Evolutionary conservation across 2,113 vertebrate species (phyloP), one percentile per base, ranked within the genome.

Genomic region (Arothron firmamentum): DNA sequence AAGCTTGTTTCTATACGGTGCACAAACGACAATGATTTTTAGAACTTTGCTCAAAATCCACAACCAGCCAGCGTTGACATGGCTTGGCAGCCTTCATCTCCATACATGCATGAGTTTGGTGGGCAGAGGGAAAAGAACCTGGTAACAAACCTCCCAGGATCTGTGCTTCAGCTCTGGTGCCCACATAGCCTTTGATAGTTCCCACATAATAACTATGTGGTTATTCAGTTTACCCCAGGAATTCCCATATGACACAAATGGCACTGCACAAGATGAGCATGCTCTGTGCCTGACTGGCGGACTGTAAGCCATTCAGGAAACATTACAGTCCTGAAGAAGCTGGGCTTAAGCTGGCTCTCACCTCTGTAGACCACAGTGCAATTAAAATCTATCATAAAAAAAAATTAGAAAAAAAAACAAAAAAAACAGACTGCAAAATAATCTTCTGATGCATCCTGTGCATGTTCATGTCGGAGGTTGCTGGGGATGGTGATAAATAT

Each of bases 191-290:
- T 88, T 87, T 85, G 79, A 87, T 84, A 78, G 80, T 70, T 28
- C 75, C 83, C 85, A 84, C 85, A 87, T 83, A 80, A 85, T 87
- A 80, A 85, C 70, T 51, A 53, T 63, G 83, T 74, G 87, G 81
- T 74, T 78, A 67, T 73, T 53, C 63, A 77, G 63, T 73, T 75
- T 70, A 82, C 81, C 76, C 70, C 74, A 85, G 78, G 83, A 85
- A 85, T 88, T 72, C 77, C 72, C 59, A 62, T 74, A 79, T 65
- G 81, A 88, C 75, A 80, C 78, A 87, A 84, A 87, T 72, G 77
- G 51, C 71, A 79, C 73, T 73, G 74, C 69, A 76, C 74, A 74
- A 57, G 68, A 76, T 52, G 67, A 50, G 18, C 50, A 56, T 54
- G 56, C 41, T 45, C 70, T 65, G 76, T 42, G 56, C 73, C 60